Percentiles rank a stretch among this genome's conserved stretches.
These are phyloP conservation scores for Rhagonycha fulva DNA, from an alignment of 2,888 invertebrate genomes.

Conservation along the genomic window DNA sequence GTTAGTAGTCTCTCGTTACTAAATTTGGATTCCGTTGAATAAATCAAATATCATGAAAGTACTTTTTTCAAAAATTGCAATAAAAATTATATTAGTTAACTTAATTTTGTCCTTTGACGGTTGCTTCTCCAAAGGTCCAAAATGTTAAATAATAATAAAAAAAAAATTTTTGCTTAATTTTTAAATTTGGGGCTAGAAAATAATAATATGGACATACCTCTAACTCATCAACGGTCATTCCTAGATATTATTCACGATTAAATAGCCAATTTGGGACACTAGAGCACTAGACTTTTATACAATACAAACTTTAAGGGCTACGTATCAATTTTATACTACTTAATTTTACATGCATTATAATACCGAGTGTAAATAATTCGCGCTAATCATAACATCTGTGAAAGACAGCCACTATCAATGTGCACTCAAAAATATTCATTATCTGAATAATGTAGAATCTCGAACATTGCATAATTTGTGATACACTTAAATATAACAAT, in stretches of 20 bases:
- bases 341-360: neutral
- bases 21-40: neutral
- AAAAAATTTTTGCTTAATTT: neutral
- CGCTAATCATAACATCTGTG: neutral
- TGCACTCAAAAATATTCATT: neutral
- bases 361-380: neutral
- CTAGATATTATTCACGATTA: neutral
- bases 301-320: neutral
- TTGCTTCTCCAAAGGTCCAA: neutral
- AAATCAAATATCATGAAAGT: neutral
- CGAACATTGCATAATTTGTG: neutral
- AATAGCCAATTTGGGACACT: neutral
- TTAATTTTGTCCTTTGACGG: no score
- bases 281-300: neutral
- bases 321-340: neutral
- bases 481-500: neutral
- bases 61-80: neutral
- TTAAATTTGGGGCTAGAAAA: neutral
- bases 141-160: neutral
- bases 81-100: neutral
- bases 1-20: neutral
- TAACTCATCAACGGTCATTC: neutral
- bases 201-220: neutral
- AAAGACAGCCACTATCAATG: neutral
- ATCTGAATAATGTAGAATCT: neutral